These are phyloP conservation scores for Carlito syrichta DNA, from an alignment of 2,113 vertebrate species.

Conservation along the genomic window DNA sequence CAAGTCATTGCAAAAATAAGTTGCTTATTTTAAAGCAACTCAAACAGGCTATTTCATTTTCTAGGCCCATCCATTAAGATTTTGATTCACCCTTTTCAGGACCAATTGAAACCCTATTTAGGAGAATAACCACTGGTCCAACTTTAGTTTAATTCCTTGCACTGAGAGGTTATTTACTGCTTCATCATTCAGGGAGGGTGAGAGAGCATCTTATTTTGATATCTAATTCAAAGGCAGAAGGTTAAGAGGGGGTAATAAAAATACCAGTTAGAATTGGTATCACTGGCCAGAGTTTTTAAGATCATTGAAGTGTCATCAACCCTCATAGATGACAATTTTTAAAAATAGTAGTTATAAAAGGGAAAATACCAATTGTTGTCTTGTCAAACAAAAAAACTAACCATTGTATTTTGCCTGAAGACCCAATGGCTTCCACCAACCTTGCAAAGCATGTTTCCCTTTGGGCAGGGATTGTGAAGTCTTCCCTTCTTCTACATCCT, in stretches of 20 bases:
- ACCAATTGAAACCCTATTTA: slow-evolving; percentile 69
- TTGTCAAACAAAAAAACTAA: slow-evolving; percentile 83
- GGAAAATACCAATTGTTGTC: slow-evolving; percentile 83
- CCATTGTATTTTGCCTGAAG: slow-evolving; percentile 84
- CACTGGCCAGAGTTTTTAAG: slow-evolving; percentile 77
- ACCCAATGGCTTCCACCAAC: slow-evolving; percentile 85
- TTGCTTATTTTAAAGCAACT: slow-evolving; percentile 78
- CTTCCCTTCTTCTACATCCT: slow-evolving; percentile 84
- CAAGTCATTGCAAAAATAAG: slow-evolving; percentile 76
- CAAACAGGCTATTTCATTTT: slow-evolving; percentile 79
- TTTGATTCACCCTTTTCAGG: slow-evolving; percentile 77
- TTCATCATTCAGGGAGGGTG: slow-evolving; percentile 61
- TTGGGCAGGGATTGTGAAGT: slow-evolving; percentile 83
- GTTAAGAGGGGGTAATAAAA: neutral
- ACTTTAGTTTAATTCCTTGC: slow-evolving; percentile 77
- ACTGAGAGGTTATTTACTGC: slow-evolving; percentile 79
- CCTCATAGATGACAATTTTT: slow-evolving; percentile 80
- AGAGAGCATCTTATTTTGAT: slow-evolving; percentile 76
- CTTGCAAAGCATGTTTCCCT: slow-evolving; percentile 83
- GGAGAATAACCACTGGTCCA: slow-evolving; percentile 63
- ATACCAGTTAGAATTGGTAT: slow-evolving; percentile 70
- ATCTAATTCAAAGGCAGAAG: slow-evolving; percentile 62
- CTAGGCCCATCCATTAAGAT: slow-evolving; percentile 82
- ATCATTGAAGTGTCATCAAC: slow-evolving; percentile 82
- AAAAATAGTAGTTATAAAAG: slow-evolving; percentile 75